Conservation (phyloP, 2,797 vertebrate species). For the Neosilurus hyrtlii region DNA sequence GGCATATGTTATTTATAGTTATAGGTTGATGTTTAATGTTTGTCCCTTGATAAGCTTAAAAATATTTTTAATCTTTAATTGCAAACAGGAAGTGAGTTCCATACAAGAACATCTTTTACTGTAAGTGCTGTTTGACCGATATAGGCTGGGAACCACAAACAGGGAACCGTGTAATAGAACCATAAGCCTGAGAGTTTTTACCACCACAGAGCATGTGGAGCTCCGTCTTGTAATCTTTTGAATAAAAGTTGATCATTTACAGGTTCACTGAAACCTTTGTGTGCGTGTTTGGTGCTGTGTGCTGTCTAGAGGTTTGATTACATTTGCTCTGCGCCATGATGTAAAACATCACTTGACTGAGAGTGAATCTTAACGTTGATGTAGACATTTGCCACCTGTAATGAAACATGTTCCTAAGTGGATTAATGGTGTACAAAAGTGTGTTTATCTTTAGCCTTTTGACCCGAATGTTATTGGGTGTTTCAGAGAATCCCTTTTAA, state of each 20-base stretch:
- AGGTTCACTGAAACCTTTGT: neutral
- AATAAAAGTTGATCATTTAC: neutral
- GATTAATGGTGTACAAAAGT: neutral
- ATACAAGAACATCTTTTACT: neutral
- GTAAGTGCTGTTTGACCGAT: neutral
- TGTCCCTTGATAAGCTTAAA: neutral
- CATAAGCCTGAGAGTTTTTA: neutral
- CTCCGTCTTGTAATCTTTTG: neutral
- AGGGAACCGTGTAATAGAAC: neutral
- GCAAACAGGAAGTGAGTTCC: neutral
- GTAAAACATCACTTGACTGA: neutral
- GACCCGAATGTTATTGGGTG: conserved; percentile 20
- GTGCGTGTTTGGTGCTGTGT: neutral
- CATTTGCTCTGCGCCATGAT: neutral
- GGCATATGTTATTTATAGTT: neutral
- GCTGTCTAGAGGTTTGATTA: neutral
- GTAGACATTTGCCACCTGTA: neutral
- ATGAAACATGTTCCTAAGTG: neutral
- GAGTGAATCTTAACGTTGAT: neutral
- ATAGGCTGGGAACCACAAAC: neutral
- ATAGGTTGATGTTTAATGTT: neutral
- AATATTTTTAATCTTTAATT: neutral
- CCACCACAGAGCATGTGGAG: neutral
- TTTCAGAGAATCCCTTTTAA: conserved; percentile 19
- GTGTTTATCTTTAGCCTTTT: conserved; percentile 12